phyloP scores from a whole-genome alignment of 2,113 vertebrate genomes.

The Notarius lentiginosus region DNA sequence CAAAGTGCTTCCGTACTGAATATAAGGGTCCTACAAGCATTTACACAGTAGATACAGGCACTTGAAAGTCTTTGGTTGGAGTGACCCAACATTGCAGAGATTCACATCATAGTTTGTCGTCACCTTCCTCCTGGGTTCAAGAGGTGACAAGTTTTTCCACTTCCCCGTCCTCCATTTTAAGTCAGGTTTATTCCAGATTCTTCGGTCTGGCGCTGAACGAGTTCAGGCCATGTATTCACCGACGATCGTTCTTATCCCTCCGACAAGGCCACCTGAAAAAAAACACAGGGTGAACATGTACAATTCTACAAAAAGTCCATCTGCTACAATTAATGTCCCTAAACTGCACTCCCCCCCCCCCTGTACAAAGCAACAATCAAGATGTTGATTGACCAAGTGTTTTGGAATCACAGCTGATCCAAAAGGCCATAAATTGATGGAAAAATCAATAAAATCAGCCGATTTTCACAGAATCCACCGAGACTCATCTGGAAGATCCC shows the following conservation, averaged over 20 bases:
- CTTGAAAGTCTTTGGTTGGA: slow-evolving; percentile 99
- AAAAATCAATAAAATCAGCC: too few relatives aligned
- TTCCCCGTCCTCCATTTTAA: slow-evolving; percentile 56
- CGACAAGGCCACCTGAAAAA: slow-evolving; percentile 87
- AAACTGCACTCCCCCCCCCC: too few relatives aligned
- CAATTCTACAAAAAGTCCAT: background rate
- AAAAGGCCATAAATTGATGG: too few relatives aligned
- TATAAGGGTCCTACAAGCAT: slow-evolving; percentile 87
- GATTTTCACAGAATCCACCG: too few relatives aligned
- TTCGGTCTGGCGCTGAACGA: slow-evolving; percentile 52
- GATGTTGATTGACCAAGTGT: too few relatives aligned
- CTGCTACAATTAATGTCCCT: background rate
- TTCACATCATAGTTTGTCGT: slow-evolving; percentile 83
- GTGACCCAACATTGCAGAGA: slow-evolving; percentile 93
- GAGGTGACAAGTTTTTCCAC: slow-evolving; percentile 79
- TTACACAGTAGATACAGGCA: slow-evolving; percentile 99
- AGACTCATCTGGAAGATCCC: too few relatives aligned
- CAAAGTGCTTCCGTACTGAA: slow-evolving; percentile 69
- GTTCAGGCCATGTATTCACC: slow-evolving; percentile 29
- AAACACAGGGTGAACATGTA: slow-evolving; percentile 35
- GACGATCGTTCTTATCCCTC: slow-evolving; percentile 78
- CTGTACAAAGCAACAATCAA: too few relatives aligned
- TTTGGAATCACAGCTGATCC: too few relatives aligned
- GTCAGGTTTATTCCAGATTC: slow-evolving; percentile 68
- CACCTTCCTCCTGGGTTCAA: slow-evolving; percentile 80